Evolutionary conservation across 2,113 vertebrate species (phyloP).

Genomic region (Scomber scombrus): DNA sequence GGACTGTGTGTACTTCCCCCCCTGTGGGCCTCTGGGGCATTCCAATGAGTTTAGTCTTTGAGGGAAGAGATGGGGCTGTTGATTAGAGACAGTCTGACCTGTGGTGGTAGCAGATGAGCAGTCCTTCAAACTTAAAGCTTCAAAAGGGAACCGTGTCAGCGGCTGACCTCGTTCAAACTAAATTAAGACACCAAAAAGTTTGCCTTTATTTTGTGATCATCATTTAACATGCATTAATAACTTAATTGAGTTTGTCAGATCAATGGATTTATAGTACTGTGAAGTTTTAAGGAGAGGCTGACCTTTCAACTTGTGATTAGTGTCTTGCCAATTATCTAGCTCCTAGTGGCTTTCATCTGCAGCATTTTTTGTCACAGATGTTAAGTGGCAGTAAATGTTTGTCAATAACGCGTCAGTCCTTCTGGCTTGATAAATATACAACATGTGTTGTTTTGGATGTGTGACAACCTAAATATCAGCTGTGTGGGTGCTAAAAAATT

Average conservation of each 20-base stretch:
- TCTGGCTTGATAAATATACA: slow-evolving; percentile 58
- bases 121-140: slow-evolving; percentile 42
- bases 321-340: slow-evolving; percentile 57
- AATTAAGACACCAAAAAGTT: slow-evolving; percentile 55
- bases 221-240: slow-evolving; percentile 61
- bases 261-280: slow-evolving; percentile 54
- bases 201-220: slow-evolving; percentile 51
- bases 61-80: slow-evolving; percentile 67
- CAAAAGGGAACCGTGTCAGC: slow-evolving; percentile 26
- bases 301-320: slow-evolving; percentile 55
- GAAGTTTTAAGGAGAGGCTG: slow-evolving; percentile 47
- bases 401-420: slow-evolving; percentile 62
- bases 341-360: slow-evolving; percentile 67
- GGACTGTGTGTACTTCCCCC: slow-evolving; percentile 76
- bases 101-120: slow-evolving; percentile 55
- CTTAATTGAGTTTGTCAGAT: slow-evolving; percentile 68
- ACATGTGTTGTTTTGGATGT: slow-evolving; percentile 58
- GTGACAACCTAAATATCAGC: slow-evolving; percentile 56
- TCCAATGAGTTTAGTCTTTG: slow-evolving; percentile 74
- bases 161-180: slow-evolving; percentile 66
- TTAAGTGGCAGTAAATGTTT: slow-evolving; percentile 75
- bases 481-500: neutral
- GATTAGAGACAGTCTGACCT: slow-evolving; percentile 71
- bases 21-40: slow-evolving; percentile 67
- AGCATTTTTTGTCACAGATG: slow-evolving; percentile 63